phyloP scores from a whole-genome alignment of 2,888 invertebrate species.

The Andrena bicolor region DNA sequence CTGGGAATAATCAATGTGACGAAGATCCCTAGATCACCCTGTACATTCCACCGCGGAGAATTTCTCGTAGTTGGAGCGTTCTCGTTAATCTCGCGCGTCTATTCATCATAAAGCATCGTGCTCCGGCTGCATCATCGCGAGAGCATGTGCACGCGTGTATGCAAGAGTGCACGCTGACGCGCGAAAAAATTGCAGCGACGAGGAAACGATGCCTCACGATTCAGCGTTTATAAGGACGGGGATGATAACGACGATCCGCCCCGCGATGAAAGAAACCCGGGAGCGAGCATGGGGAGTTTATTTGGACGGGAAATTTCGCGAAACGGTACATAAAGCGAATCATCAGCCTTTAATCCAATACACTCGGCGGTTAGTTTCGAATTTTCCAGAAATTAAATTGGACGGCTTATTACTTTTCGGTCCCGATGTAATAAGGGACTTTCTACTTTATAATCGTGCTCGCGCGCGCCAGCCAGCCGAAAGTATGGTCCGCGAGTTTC shows the following conservation, averaged over 20 bases:
- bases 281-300: not conserved
- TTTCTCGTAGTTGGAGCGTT: slow-evolving; percentile 13
- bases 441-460: slow-evolving; percentile 58
- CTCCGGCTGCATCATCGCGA: not conserved
- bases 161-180: not conserved
- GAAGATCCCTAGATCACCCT: not conserved
- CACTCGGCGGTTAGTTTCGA: slow-evolving; percentile 48
- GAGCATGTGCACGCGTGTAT: not conserved
- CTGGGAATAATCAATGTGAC: not conserved
- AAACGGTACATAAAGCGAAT: not conserved
- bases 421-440: slow-evolving; percentile 57
- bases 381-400: slow-evolving; percentile 52
- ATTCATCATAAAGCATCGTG: slow-evolving; percentile 9
- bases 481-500: slow-evolving; percentile 57
- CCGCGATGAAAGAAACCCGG: not conserved
- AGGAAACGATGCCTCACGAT: slow-evolving; percentile 11
- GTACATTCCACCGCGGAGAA: not conserved
- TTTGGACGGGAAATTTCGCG: not conserved
- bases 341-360: slow-evolving; percentile 22
- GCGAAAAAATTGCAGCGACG: slow-evolving; percentile 20
- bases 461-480: slow-evolving; percentile 22
- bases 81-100: slow-evolving; percentile 19
- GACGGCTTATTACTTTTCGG: slow-evolving; percentile 62
- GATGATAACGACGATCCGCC: not conserved
- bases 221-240: not conserved